Percentiles rank a stretch among this genome's conserved stretches.
phyloP scores from a whole-genome alignment of 2,113 vertebrate species.

The Centropristis striata region DNA sequence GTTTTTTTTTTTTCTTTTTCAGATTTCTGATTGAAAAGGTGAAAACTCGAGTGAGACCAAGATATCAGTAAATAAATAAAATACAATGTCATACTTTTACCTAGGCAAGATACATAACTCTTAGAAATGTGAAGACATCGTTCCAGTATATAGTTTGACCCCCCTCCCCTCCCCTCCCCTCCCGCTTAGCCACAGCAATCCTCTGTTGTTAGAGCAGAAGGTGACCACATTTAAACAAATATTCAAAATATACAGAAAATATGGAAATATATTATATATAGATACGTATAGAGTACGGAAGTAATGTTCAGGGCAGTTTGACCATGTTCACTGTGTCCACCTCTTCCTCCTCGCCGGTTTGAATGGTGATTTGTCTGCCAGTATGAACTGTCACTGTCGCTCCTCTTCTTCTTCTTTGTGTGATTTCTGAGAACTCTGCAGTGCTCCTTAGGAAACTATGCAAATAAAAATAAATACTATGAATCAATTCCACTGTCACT shows the following conservation, averaged over 20 bases:
- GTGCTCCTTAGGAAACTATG: conserved; percentile 82
- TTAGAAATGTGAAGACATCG: conserved; percentile 81
- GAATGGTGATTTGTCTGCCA: conserved; percentile 56
- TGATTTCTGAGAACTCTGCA: conserved; percentile 81
- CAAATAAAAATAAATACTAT: conserved; percentile 83
- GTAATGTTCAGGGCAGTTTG: conserved; percentile 88
- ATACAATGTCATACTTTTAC: conserved; percentile 76
- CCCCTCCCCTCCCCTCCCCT: conserved; percentile 25
- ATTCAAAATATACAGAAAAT: conserved; percentile 87
- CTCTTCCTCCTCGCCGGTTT: conserved; percentile 54
- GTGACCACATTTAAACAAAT: conserved; percentile 85
- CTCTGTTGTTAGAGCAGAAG: conserved; percentile 66
- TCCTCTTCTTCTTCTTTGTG: conserved; percentile 57
- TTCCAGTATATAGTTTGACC: conserved; percentile 69
- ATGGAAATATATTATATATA: conserved; percentile 83
- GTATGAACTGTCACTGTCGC: conserved; percentile 49
- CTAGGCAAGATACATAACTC: conserved; percentile 77
- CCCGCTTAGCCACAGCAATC: conserved; percentile 58
- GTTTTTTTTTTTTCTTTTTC: conserved; percentile 8
- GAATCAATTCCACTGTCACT: conserved; percentile 75
- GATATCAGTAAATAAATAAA: conserved; percentile 81
- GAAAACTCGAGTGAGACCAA: conserved; percentile 76
- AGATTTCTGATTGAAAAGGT: conserved; percentile 74
- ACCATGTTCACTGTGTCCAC: conserved; percentile 80
- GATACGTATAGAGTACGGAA: conserved; percentile 80